phyloP scores from a whole-genome alignment of 1,140 invertebrate genomes.

The Micrasema minimum region DNA sequence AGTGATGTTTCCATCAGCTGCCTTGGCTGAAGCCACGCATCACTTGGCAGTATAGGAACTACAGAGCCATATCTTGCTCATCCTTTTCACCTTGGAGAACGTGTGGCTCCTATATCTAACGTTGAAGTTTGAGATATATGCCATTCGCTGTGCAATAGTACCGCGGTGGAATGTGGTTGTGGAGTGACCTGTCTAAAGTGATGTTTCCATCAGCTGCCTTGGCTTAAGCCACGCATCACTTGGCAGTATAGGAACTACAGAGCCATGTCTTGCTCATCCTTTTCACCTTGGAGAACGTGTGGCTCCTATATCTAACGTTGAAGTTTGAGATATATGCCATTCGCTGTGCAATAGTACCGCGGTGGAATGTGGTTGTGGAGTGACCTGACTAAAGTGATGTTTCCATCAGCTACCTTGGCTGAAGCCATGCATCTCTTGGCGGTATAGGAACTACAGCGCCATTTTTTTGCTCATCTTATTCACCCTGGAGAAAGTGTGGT shows the following conservation, averaged over 20 bases:
- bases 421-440: background rate
- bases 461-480: background rate
- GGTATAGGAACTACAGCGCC: conserved; percentile 6
- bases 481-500: conserved; percentile 2
- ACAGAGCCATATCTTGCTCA: background rate
- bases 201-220: background rate
- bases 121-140: background rate
- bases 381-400: background rate
- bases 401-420: background rate
- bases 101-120: background rate
- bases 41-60: background rate
- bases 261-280: background rate
- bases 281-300: background rate
- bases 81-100: background rate
- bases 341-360: background rate
- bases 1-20: background rate
- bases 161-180: background rate
- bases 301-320: background rate
- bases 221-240: background rate
- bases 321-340: conserved; percentile 14
- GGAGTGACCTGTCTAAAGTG: background rate
- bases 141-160: background rate
- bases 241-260: background rate
- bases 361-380: conserved; percentile 11
- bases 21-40: background rate